Percentiles rank a stretch among this genome's conserved stretches.
Conservation (phyloP, 2,888 invertebrate species). For the Cantharis rufa region DNA sequence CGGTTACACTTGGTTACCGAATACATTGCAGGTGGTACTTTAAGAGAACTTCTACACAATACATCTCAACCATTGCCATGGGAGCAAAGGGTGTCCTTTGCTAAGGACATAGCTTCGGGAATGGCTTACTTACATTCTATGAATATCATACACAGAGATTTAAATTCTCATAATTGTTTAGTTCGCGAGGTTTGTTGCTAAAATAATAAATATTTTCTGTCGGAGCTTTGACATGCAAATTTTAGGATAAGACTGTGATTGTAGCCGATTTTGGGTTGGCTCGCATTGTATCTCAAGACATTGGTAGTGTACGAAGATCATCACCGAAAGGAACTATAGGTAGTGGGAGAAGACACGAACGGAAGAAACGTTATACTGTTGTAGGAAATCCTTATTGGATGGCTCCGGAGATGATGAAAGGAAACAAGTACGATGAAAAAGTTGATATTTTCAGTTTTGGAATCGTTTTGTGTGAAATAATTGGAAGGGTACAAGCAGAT, state of each 20-base stretch:
- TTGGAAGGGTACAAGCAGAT: slow-evolving; percentile 92
- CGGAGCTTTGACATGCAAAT: slow-evolving; percentile 16
- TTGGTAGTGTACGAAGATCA: slow-evolving; percentile 48
- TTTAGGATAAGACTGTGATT: slow-evolving; percentile 85
- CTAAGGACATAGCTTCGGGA: slow-evolving; percentile 90
- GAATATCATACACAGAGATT: slow-evolving; percentile 93
- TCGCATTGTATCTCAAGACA: slow-evolving; percentile 69
- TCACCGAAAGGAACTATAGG: slow-evolving; percentile 46
- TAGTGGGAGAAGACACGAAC: slow-evolving; percentile 60
- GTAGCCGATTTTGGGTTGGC: slow-evolving; percentile 96
- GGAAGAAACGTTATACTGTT: slow-evolving; percentile 90
- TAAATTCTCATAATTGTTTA: slow-evolving; percentile 94
- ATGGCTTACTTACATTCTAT: slow-evolving; percentile 93
- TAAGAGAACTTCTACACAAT: slow-evolving; percentile 84
- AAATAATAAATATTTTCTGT: not conserved
- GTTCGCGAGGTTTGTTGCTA: slow-evolving; percentile 71
- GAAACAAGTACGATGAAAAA: slow-evolving; percentile 93
- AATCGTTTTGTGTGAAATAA: slow-evolving; percentile 94
- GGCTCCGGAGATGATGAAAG: slow-evolving; percentile 99
- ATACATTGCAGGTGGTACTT: slow-evolving; percentile 88
- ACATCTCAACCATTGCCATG: slow-evolving; percentile 71
- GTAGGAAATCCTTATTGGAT: slow-evolving; percentile 98
- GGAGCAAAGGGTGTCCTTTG: slow-evolving; percentile 81
- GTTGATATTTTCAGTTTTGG: slow-evolving; percentile 97
- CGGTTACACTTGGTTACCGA: slow-evolving; percentile 91